Evolutionary conservation across 2,888 invertebrate species (phyloP), one percentile per base, ranked within the genome.

Genomic region (Geophilus truncorum): DNA sequence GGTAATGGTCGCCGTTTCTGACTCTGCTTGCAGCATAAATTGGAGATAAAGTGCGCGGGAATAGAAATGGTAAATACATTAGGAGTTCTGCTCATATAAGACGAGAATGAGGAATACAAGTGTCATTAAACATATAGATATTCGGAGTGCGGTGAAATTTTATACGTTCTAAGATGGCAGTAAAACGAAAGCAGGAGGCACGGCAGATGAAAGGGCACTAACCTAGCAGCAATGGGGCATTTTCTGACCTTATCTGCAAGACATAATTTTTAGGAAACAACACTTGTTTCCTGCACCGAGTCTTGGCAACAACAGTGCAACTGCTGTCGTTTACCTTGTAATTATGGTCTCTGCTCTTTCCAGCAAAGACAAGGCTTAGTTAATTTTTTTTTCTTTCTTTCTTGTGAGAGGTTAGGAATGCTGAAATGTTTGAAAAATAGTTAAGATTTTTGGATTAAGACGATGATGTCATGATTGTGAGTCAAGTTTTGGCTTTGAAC

Each of bases 201-300:
- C 51, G 28, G 25, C 25, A 70, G 70, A 62, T 25, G 70, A 70
- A 70, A 70, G 70, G 70, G 70, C 70, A 70, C 25, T 70, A 70
- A 70, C 70, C 70, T n/a, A 1, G 28, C 6, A 70, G 70, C 25
- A 70, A 70, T 70, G 70, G 51, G 70, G 70, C 70, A 70, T 28
- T 28, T 70, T 70, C 12, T 70, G 70, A 70, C 70, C 70, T 70
- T 70, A 70, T 70, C 70, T 70, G 28, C 25, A 70, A 28, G 28
- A 28, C 70, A 70, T 70, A 70, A 70, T 70, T 70, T 70, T 70
- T 25, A 70, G 70, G 70, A 70, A 70, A 70, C 70, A 70, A 70
- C 70, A 28, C 70, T 70, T 70, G 70, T 70, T 70, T 70, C 70
- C 70, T 70, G 70, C 10, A 70, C 21, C 21, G 21, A 57, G 57